These are phyloP conservation scores for Ceyx melanurus DNA, from an alignment of 2,113 vertebrate species.

Conservation along the genomic window DNA sequence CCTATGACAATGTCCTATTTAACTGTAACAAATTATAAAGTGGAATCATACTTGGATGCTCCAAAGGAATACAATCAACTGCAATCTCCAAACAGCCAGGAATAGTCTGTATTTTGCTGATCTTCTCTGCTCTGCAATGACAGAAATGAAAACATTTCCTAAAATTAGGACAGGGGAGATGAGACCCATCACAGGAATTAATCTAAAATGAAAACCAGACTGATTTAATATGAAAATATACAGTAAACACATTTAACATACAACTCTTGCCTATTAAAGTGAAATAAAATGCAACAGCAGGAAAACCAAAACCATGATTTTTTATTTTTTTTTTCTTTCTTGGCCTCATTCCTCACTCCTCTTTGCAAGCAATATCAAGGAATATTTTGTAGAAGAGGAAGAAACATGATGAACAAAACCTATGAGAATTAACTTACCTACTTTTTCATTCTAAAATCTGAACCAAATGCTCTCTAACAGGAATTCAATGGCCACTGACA, in stretches of 20 bases:
- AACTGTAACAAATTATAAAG: not conserved
- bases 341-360: not conserved
- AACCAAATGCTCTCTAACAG: not conserved
- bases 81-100: conserved; percentile 90
- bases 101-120: conserved; percentile 92
- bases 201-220: not conserved
- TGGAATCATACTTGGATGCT: conserved; percentile 88
- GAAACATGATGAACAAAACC: not conserved
- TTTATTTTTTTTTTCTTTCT: not conserved
- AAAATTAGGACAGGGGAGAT: not conserved
- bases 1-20: not conserved
- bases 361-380: not conserved
- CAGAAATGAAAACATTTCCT: conserved; percentile 35
- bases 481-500: not conserved
- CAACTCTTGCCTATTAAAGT: not conserved
- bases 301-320: not conserved
- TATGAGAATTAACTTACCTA: not conserved
- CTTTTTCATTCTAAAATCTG: not conserved
- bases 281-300: not conserved
- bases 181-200: not conserved
- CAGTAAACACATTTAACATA: not conserved
- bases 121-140: conserved; percentile 89
- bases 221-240: not conserved
- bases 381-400: not conserved
- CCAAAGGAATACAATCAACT: conserved; percentile 90